Evolutionary conservation across 2,113 vertebrate genomes (phyloP), one percentile per base, ranked within the genome.

Genomic region (Cnemophilus loriae): DNA sequence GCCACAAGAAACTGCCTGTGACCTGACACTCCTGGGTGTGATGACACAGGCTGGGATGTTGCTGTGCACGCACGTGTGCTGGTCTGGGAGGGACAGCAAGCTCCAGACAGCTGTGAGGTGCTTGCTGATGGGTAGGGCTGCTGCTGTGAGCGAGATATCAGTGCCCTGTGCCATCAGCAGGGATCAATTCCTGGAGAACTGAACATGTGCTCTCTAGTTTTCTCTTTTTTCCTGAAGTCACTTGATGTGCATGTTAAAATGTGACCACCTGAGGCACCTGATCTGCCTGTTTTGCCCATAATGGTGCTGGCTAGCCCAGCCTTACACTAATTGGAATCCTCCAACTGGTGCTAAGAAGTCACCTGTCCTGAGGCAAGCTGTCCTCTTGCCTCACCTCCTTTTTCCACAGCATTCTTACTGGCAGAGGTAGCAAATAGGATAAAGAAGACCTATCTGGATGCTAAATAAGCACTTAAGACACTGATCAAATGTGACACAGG

Each of bases 51-150:
- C 49, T 84, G 57, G 30, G 63, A 56, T 44, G 7, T 50, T 27
- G 68, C 27, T 76, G 63, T 56, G 57, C 49, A 35, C 47, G 39
- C 2, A 7, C 49, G 4, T 0, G 0, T 44, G 37, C 41, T 87
- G 78, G 16, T 0, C 1, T 39, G 37, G 27, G 57, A 83, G 14
- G 24, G 27, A 60, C 13, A 39, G 20, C 3, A 26, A 41, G 22
- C 61, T 83, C 41, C 49, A 73, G 67, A 44, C 39, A 90, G 57
- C 70, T 47, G 22, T 0, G 3, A 71, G 88, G 10, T 46, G 46
- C 23, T 52, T 63, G 50, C 41, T 13, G 37, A 19, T 37, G 81
- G 56, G 19, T 16, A 37, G 22, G 11, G 46, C 33, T 76, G 55
- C n/a, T 67, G 33, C 63, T 91, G 39, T 44, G 60, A 50, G 35